Conservation (phyloP, 1,140 invertebrate genomes). For the Lepidurus apus region DNA sequence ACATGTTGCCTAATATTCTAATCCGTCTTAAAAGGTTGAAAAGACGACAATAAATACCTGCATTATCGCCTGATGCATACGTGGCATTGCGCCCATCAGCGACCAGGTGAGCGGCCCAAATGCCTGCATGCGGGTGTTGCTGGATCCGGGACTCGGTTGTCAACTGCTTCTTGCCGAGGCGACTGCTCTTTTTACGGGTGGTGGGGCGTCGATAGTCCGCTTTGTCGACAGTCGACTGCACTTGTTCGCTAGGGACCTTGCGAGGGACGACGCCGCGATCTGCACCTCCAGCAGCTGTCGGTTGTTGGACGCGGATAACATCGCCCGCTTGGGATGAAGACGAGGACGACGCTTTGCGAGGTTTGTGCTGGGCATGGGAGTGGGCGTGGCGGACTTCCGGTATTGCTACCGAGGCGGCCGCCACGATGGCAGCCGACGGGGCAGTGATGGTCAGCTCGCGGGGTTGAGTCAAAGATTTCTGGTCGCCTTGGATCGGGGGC, state of each 20-base stretch:
- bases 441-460: background rate
- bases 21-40: background rate
- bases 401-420: conserved; percentile 1
- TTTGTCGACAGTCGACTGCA: conserved; percentile 25
- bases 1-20: background rate
- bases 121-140: conserved; percentile 12
- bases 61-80: conserved; percentile 14
- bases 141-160: background rate
- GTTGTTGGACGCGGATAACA: conserved; percentile 4
- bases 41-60: conserved; percentile 7
- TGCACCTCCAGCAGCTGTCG: background rate
- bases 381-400: conserved; percentile 15
- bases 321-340: background rate
- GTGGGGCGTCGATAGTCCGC: background rate
- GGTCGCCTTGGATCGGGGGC: conserved; percentile 27
- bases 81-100: conserved; percentile 29
- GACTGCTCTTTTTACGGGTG: conserved; percentile 14
- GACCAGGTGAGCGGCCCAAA: conserved; percentile 29
- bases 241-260: background rate
- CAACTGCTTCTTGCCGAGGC: conserved; percentile 31
- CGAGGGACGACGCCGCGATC: background rate
- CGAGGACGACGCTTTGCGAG: background rate
- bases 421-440: background rate
- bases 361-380: background rate
- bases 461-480: conserved; percentile 27